A percentile compares a stretch with the other conserved stretches of the same genome.
Conservation (phyloP, 2,888 invertebrate genomes). For the Sesamia inferens region DNA sequence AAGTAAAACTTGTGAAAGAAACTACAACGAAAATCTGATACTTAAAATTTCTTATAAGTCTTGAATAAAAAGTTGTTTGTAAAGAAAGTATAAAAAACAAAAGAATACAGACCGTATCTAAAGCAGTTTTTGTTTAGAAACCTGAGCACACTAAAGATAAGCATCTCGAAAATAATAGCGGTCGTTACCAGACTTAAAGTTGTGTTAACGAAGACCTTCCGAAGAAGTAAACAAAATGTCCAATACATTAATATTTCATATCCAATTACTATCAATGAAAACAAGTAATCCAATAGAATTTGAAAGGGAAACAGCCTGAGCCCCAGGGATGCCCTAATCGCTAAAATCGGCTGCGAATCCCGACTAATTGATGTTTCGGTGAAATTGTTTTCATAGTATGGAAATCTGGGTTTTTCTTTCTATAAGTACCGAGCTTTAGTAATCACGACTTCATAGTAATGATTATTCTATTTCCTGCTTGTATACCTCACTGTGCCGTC, state of each 20-base stretch:
- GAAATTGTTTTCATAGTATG: constrained; percentile 5
- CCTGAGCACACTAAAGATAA: constrained; percentile 23
- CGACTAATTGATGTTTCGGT: constrained; percentile 40
- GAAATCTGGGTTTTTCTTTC: not conserved
- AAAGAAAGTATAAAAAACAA: constrained; percentile 40
- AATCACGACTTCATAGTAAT: not conserved
- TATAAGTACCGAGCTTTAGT: not conserved
- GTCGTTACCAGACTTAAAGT: constrained; percentile 11
- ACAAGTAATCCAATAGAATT: constrained; percentile 49
- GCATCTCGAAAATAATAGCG: constrained; percentile 33
- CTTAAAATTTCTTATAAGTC: not conserved
- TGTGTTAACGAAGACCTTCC: constrained; percentile 14
- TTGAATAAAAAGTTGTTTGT: constrained; percentile 21
- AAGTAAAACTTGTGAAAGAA: constrained; percentile 9
- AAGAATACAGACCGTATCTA: constrained; percentile 28
- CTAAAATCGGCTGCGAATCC: constrained; percentile 34
- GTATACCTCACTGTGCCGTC: not conserved
- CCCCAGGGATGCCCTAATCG: constrained; percentile 42
- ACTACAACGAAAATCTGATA: not conserved
- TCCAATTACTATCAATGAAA: constrained; percentile 52
- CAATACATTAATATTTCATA: constrained; percentile 50
- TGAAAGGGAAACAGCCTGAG: constrained; percentile 10
- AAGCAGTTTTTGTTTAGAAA: constrained; percentile 41
- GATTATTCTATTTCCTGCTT: not conserved
- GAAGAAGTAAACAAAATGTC: constrained; percentile 28